Evolutionary conservation across 1,140 invertebrate species (phyloP).

Genomic region (Cherax destructor): DNA sequence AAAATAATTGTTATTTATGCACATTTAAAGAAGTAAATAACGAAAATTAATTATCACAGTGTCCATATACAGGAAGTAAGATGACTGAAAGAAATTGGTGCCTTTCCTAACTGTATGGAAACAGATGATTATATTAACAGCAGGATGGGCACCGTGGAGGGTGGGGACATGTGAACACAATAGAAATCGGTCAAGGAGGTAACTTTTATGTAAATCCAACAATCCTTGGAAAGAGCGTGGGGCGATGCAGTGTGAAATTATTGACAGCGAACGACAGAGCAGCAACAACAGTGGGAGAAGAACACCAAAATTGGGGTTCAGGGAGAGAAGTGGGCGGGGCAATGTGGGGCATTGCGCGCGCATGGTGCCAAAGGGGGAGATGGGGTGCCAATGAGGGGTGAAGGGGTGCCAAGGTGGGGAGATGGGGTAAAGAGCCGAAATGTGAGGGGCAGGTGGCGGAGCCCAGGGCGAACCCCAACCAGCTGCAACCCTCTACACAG

Average conservation of each 20-base stretch:
- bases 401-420: too few species aligned
- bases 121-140: too few species aligned
- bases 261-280: not conserved
- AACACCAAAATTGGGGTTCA: constrained; percentile 40
- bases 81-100: too few species aligned
- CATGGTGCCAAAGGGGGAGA: not conserved
- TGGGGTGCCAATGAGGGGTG: not conserved
- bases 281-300: constrained; percentile 30
- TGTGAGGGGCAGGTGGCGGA: constrained; percentile 13
- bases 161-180: not conserved
- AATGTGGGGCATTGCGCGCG: constrained; percentile 9
- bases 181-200: not conserved
- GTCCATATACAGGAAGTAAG: too few species aligned
- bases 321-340: constrained; percentile 17
- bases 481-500: constrained; percentile 1
- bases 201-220: constrained; percentile 17
- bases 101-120: too few species aligned
- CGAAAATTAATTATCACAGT: too few species aligned
- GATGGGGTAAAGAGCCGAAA: not conserved
- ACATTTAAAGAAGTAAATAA: too few species aligned
- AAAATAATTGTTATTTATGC: too few species aligned
- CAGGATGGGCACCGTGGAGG: not conserved
- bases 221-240: not conserved
- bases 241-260: constrained; percentile 7
- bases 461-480: constrained; percentile 18